Evolutionary conservation across 2,113 vertebrate genomes (phyloP).

Genomic region (Petrocephalus microphthalmus): DNA sequence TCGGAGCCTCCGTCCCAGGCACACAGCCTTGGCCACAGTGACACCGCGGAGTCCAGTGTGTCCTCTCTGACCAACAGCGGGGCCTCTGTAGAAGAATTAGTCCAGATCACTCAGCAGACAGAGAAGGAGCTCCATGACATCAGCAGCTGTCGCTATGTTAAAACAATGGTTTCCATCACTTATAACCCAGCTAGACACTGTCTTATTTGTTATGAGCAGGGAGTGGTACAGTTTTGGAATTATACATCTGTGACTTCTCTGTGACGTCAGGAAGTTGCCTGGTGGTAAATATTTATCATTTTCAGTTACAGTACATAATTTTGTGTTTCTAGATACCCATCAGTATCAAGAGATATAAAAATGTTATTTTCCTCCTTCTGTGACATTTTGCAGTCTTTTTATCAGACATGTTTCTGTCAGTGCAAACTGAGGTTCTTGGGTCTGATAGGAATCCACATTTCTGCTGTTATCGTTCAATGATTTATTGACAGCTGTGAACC

Average conservation of each 20-base stretch:
- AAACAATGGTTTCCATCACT: slow-evolving; percentile 8
- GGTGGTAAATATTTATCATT: neutral
- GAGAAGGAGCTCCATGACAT: slow-evolving; percentile 36
- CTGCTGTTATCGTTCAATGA: neutral
- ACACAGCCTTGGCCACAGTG: slow-evolving; percentile 37
- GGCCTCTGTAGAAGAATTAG: slow-evolving; percentile 60
- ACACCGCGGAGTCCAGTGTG: slow-evolving; percentile 44
- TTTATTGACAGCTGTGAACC: neutral
- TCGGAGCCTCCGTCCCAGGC: slow-evolving; percentile 39
- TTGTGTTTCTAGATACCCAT: neutral
- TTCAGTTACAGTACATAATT: neutral
- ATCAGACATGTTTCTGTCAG: neutral
- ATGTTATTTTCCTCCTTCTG: neutral
- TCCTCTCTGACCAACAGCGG: slow-evolving; percentile 57
- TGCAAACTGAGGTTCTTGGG: neutral
- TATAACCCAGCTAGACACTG: neutral
- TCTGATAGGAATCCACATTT: neutral
- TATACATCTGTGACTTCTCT: neutral
- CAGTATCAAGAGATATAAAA: neutral
- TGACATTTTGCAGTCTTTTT: neutral
- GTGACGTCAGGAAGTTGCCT: neutral
- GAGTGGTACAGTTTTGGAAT: neutral
- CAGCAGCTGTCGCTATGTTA: slow-evolving; percentile 45
- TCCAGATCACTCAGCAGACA: slow-evolving; percentile 40
- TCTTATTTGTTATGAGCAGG: neutral